These are phyloP conservation scores for Neotoma lepida DNA, from an alignment of 2,113 vertebrate species.

Conservation along the genomic window DNA sequence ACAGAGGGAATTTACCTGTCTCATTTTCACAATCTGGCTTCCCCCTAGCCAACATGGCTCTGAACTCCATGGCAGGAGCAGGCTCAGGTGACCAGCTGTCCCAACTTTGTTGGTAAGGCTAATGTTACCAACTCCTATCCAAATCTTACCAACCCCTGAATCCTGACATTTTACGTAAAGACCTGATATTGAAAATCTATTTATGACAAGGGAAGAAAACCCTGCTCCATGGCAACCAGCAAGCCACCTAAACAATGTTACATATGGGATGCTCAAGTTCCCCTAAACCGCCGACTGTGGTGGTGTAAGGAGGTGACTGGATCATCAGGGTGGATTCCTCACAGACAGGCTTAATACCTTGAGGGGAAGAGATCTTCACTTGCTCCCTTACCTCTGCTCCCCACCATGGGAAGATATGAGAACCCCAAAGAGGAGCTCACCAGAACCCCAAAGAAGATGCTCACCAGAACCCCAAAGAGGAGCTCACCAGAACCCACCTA, in stretches of 20 bases:
- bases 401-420: neutral
- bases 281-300: neutral
- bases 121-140: neutral
- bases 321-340: neutral
- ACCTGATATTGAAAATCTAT: neutral
- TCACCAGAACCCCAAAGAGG: too few relatives aligned
- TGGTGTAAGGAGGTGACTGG: neutral
- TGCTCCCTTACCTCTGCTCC: neutral
- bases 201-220: neutral
- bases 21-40: neutral
- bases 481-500: too few relatives aligned
- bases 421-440: neutral
- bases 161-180: neutral
- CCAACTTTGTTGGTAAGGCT: neutral
- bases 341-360: neutral
- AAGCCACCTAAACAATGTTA: neutral
- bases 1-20: neutral
- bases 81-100: neutral
- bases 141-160: neutral
- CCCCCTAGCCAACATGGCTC: neutral
- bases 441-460: neutral
- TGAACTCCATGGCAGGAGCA: neutral
- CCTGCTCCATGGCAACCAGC: neutral
- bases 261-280: neutral
- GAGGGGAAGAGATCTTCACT: neutral